Percentiles rank a stretch among this genome's conserved stretches.
Evolutionary conservation across 2,797 vertebrate genomes (phyloP).

Genomic region (Alauda arvensis): DNA sequence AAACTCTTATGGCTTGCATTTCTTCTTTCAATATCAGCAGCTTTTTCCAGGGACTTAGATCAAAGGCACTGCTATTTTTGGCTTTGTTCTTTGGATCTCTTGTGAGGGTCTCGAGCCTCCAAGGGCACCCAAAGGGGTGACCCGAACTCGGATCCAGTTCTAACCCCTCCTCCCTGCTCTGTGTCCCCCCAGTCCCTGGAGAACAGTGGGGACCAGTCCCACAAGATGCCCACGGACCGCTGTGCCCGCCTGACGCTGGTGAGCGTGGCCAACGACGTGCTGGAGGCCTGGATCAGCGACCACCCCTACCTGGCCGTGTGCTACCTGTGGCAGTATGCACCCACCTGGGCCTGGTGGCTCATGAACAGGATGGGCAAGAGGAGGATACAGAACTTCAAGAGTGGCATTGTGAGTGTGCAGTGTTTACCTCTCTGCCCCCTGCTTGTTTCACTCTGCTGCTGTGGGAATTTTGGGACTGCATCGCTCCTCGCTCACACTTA

Average conservation of each 20-base stretch:
- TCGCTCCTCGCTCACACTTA: neutral
- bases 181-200: conserved; percentile 63
- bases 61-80: too few relatives aligned
- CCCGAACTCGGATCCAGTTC: neutral
- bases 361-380: conserved; percentile 75
- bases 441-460: neutral
- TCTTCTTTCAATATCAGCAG: too few relatives aligned
- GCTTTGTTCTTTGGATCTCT: too few relatives aligned
- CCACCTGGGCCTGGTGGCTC: conserved; percentile 84
- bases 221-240: conserved; percentile 88
- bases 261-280: conserved; percentile 80
- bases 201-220: conserved; percentile 69
- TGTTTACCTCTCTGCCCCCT: neutral
- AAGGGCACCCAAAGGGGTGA: too few relatives aligned
- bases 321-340: conserved; percentile 89
- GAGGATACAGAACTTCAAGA: conserved; percentile 89
- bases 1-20: too few relatives aligned
- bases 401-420: conserved; percentile 82
- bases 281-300: conserved; percentile 89
- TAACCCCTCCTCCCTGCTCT: neutral
- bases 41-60: too few relatives aligned
- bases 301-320: conserved; percentile 81
- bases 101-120: too few relatives aligned
- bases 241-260: conserved; percentile 86
- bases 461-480: neutral